phyloP scores from a whole-genome alignment of 2,888 invertebrate species.

The Lasioglossum morio region DNA sequence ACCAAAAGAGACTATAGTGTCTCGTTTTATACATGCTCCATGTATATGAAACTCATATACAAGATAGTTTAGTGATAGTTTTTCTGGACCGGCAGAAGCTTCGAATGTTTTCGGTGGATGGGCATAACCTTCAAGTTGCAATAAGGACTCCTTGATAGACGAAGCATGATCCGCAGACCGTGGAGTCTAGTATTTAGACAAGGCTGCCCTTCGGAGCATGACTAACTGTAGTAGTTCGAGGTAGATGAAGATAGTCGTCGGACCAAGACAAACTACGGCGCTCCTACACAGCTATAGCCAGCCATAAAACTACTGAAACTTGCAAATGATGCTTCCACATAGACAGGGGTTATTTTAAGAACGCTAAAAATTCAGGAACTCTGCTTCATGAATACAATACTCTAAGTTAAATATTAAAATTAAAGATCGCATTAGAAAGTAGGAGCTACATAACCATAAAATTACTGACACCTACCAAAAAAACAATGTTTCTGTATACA shows the following conservation, averaged over 20 bases:
- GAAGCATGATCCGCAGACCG: background rate
- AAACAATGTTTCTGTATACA: background rate
- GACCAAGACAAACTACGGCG: background rate
- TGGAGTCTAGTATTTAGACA: constrained; percentile 2
- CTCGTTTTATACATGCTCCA: background rate
- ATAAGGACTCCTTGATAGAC: background rate
- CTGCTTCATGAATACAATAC: background rate
- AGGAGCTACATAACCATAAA: background rate
- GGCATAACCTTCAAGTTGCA: background rate
- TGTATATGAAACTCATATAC: background rate
- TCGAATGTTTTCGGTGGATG: background rate
- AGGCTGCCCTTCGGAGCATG: constrained; percentile 8
- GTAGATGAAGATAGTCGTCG: background rate
- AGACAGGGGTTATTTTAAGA: background rate
- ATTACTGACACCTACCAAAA: background rate
- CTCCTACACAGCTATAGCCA: background rate
- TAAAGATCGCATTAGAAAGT: background rate
- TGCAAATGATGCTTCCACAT: background rate
- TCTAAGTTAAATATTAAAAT: background rate
- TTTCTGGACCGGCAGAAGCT: background rate
- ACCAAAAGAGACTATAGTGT: background rate
- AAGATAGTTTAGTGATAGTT: no score
- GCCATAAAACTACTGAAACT: background rate
- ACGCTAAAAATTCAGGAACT: background rate
- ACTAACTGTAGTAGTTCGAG: background rate